phyloP scores from a whole-genome alignment of 2,113 vertebrate species.

The Garra rufa region DNA sequence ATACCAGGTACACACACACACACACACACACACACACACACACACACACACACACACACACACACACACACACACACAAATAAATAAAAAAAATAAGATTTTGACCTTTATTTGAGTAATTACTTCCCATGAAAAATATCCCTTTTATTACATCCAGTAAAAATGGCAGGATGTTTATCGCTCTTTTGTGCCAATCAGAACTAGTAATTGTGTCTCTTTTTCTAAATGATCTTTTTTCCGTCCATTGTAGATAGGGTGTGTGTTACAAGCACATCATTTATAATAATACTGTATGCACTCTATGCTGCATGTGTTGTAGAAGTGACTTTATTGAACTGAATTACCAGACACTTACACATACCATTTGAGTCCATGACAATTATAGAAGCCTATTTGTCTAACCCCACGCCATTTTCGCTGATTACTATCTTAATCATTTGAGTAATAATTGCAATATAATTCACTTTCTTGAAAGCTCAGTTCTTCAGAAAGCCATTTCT shows the following conservation, averaged over 20 bases:
- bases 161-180: background rate
- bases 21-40: no score
- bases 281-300: background rate
- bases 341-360: background rate
- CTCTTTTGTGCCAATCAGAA: background rate
- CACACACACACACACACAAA: background rate
- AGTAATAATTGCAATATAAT: conserved; percentile 2
- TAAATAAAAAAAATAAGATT: no score
- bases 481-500: background rate
- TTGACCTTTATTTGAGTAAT: background rate
- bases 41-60: background rate
- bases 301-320: background rate
- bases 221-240: background rate
- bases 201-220: background rate
- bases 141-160: background rate
- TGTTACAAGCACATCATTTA: background rate
- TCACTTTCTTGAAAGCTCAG: background rate
- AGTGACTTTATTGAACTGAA: background rate
- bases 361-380: background rate
- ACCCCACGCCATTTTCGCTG: background rate
- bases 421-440: background rate
- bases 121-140: background rate
- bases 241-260: background rate
- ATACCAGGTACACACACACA: background rate
- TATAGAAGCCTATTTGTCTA: background rate